These are phyloP conservation scores for Lepidurus apus DNA, from an alignment of 1,140 invertebrate species.

Conservation along the genomic window DNA sequence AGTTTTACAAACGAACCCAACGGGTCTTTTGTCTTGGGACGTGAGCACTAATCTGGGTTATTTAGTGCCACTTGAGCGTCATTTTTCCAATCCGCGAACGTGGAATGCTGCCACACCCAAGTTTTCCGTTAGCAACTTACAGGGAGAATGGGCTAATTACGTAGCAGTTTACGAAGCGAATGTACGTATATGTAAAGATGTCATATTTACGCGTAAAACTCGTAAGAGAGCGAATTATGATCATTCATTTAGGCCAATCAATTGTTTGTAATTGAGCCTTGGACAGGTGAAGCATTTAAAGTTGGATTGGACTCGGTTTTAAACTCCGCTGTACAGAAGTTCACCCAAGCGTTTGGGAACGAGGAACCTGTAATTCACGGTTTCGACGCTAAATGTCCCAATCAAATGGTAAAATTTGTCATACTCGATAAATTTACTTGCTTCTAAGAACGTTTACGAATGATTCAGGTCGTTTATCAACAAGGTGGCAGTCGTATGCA, in stretches of 20 bases:
- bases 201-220: too few relatives aligned
- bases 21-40: constrained; percentile 13
- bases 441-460: not conserved
- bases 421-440: not conserved
- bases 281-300: constrained; percentile 39
- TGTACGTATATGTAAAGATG: constrained; percentile 39
- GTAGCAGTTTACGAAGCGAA: constrained; percentile 46
- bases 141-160: constrained; percentile 36
- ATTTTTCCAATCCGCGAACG: constrained; percentile 10
- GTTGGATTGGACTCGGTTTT: constrained; percentile 44
- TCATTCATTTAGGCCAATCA: constrained; percentile 41
- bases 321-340: constrained; percentile 42
- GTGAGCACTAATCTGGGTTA: constrained; percentile 8
- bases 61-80: not conserved
- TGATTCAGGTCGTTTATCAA: constrained; percentile 40
- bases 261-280: constrained; percentile 42
- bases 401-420: not conserved
- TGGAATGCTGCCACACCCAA: constrained; percentile 37
- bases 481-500: constrained; percentile 43
- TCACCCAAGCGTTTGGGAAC: constrained; percentile 42
- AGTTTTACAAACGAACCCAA: not conserved
- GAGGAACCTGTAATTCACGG: constrained; percentile 24
- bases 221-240: not conserved
- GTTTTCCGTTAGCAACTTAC: constrained; percentile 41
- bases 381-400: not conserved